Evolutionary conservation across 2,113 vertebrate species (phyloP), one percentile per base, ranked within the genome.

Genomic region (Lamprologus callipterus): DNA sequence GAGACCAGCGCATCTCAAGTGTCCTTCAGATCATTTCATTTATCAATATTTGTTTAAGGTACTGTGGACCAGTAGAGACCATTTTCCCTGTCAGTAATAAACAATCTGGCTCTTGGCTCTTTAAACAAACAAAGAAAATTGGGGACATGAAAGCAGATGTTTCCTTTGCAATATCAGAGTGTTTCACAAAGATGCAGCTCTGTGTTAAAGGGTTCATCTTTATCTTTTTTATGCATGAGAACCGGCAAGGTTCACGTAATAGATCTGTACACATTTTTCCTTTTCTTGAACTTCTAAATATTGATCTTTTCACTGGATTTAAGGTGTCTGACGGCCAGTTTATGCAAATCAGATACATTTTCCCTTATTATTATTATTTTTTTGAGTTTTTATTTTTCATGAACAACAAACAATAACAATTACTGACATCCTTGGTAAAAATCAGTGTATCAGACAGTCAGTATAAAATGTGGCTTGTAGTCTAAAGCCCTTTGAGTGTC

Each of bases 171-270:
- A 31, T 47, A 49, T 47, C 23, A 49, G 9, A 19, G 42, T 3
- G 70, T 78, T 49, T 49, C 0, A 49, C 23, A 49, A 12, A 0
- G 70, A 49, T 19, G 42, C 70, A 49, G 42, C 42, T 78, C 2
- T 49, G 23, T 19, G 70, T 78, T 19, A 13, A 49, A 78, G 42
- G 42, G 42, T 47, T 75, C 2, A 5, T 28, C 42, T 75, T 75
- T 49, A 75, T 28, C 42, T 47, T 75, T 0, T 28, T 31, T 49
- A 75, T 49, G 5, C 9, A 28, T 28, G 16, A 31, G 23, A 47
- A 75, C 23, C 3, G 0, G 0, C 42, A 47, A 47, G 23, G 23
- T 28, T 49, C 70, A 31, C 1, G 0, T 5, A 49, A 49, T 49
- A 75, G 23, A 49, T 28, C 23, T 75, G 23, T 11, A 11, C 5